Conservation (phyloP, 2,888 invertebrate genomes). For the Erebia ligea region DNA sequence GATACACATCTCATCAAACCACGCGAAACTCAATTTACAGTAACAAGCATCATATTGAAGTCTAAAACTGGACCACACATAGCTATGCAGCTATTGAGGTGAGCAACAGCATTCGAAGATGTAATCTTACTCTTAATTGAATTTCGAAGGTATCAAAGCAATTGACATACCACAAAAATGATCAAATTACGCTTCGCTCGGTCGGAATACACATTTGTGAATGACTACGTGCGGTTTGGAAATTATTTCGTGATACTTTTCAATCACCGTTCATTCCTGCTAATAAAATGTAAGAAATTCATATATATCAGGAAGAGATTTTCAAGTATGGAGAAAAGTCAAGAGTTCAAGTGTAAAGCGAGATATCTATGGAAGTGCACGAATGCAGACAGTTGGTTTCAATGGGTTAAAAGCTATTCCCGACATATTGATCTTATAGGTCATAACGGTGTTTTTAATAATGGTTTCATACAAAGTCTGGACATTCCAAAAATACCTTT, state of each 20-base stretch:
- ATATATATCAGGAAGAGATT: conserved; percentile 30
- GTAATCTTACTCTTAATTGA: conserved; percentile 27
- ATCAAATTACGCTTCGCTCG: conserved; percentile 10
- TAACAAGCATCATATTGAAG: conserved; percentile 64
- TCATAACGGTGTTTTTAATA: conserved; percentile 36
- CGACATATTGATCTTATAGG: conserved; percentile 40
- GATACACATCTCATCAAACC: conserved; percentile 70
- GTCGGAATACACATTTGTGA: conserved; percentile 5
- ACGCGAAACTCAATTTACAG: conserved; percentile 66
- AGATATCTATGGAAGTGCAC: conserved; percentile 41
- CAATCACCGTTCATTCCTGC: conserved; percentile 14
- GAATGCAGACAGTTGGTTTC: conserved; percentile 37
- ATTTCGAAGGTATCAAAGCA: conserved; percentile 27
- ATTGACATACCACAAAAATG: conserved; percentile 26
- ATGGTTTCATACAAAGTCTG: conserved; percentile 1
- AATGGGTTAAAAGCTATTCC: conserved; percentile 36
- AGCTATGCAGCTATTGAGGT: conserved; percentile 47
- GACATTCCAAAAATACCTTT: not conserved
- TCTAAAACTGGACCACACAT: conserved; percentile 59
- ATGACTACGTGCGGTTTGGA: conserved; percentile 2
- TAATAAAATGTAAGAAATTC: conserved; percentile 26
- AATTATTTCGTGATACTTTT: conserved; percentile 12
- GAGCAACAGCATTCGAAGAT: conserved; percentile 33
- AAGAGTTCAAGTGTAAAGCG: conserved; percentile 37
- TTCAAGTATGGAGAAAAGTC: conserved; percentile 34